A percentile compares a stretch with the other conserved stretches of the same genome.
Conservation (phyloP, 2,113 vertebrate species). For the Chaetura pelagica region DNA sequence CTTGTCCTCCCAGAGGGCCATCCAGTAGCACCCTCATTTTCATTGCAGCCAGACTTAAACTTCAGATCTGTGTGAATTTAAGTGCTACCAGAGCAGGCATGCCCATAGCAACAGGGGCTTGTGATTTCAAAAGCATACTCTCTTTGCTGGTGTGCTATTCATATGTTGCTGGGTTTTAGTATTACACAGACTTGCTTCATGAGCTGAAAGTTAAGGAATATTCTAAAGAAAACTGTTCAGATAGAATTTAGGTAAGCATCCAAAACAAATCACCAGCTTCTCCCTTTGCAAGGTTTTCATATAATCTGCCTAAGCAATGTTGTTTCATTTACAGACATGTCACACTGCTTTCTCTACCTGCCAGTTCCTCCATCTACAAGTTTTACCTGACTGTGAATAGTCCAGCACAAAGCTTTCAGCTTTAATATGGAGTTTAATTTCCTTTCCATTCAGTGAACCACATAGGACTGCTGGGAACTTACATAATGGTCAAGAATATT, state of each 20-base stretch:
- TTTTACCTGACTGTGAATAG: not conserved
- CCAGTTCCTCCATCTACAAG: not conserved
- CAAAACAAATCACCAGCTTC: not conserved
- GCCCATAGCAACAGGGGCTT: not conserved
- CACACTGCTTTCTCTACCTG: not conserved
- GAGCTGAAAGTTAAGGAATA: not conserved
- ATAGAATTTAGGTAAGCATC: not conserved
- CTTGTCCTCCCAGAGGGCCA: not conserved
- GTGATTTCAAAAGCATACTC: not conserved
- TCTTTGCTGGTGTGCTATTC: not conserved
- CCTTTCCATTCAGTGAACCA: not conserved
- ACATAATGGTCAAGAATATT: not conserved
- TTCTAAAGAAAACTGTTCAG: not conserved
- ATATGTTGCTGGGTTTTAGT: not conserved
- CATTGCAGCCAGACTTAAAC: not conserved
- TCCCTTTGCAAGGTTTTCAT: not conserved
- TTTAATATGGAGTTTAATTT: not conserved
- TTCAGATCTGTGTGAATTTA: not conserved
- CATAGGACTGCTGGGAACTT: not conserved
- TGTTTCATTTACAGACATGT: not conserved
- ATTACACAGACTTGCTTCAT: rapidly evolving
- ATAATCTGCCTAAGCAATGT: not conserved
- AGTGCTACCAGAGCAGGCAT: not conserved
- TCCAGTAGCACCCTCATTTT: not conserved
- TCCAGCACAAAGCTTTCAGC: not conserved